Conservation (phyloP, 2,113 vertebrate species). For the Microtus ochrogaster region DNA sequence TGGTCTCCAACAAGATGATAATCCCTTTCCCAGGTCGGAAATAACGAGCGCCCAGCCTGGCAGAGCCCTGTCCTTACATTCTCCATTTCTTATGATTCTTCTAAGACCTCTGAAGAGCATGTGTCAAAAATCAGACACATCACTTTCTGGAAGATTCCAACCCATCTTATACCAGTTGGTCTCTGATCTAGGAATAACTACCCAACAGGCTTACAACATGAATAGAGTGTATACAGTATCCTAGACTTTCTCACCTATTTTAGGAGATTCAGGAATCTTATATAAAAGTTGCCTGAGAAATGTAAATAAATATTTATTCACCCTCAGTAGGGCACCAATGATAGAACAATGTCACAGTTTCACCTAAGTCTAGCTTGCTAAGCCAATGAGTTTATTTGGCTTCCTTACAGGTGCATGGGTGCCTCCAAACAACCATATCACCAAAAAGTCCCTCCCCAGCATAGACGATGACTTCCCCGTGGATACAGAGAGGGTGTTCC, state of each 20-base stretch:
- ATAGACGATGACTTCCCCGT: neutral
- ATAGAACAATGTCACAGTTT: neutral
- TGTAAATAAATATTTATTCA: neutral
- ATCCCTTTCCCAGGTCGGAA: neutral
- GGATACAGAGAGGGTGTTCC: neutral
- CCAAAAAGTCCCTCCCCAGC: neutral
- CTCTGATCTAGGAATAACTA: neutral
- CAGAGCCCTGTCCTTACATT: neutral
- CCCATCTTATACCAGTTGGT: neutral
- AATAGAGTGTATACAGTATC: neutral
- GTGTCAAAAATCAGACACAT: neutral
- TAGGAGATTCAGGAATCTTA: neutral
- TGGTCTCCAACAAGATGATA: neutral
- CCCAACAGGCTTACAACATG: neutral
- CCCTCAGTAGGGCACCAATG: neutral
- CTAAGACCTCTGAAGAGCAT: neutral
- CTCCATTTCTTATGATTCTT: neutral
- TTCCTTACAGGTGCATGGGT: neutral
- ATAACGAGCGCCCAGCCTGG: neutral
- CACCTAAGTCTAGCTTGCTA: neutral
- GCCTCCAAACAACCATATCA: neutral
- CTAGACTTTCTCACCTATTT: neutral
- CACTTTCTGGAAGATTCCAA: neutral
- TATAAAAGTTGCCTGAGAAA: neutral
- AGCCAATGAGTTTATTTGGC: neutral